Conservation (phyloP, 2,113 vertebrate species). For the Chaetodon trifascialis region DNA sequence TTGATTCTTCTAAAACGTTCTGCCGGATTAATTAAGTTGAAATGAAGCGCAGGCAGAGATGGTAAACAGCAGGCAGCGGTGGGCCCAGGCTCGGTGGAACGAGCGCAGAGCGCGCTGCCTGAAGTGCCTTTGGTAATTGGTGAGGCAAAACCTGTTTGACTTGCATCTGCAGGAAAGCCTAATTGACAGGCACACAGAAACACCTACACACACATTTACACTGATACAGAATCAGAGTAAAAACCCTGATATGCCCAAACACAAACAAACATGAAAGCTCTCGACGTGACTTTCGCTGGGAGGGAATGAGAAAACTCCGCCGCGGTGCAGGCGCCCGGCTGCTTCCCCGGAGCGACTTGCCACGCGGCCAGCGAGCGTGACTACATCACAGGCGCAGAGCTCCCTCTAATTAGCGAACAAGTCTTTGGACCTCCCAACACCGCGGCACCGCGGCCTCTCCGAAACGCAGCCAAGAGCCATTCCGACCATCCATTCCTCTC, state of each 20-base stretch:
- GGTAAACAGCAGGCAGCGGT: slow-evolving; percentile 25
- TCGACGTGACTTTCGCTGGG: slow-evolving; percentile 21
- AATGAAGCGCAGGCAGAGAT: slow-evolving; percentile 29
- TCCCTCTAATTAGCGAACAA: slow-evolving; percentile 62
- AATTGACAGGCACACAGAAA: slow-evolving; percentile 26
- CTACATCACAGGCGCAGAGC: slow-evolving; percentile 55
- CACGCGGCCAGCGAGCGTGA: slow-evolving; percentile 39
- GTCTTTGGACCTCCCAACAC: slow-evolving; percentile 53
- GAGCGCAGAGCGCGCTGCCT: slow-evolving; percentile 27
- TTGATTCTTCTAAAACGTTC: slow-evolving; percentile 16
- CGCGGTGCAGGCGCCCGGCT: slow-evolving; percentile 11
- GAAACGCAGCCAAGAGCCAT: slow-evolving; percentile 36
- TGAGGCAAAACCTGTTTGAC: slow-evolving; percentile 55
- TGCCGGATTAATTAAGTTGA: slow-evolving; percentile 38
- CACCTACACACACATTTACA: slow-evolving; percentile 19
- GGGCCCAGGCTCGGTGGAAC: slow-evolving; percentile 18
- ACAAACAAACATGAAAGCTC: slow-evolving; percentile 58
- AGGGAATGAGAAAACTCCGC: slow-evolving; percentile 38
- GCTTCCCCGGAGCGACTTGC: slow-evolving; percentile 39
- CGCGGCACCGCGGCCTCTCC: slow-evolving; percentile 7
- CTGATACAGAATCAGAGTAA: slow-evolving; percentile 36
- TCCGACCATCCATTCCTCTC: slow-evolving; percentile 34
- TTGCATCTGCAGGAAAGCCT: slow-evolving; percentile 36
- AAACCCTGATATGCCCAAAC: slow-evolving; percentile 23
- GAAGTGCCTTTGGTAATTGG: slow-evolving; percentile 52